Evolutionary conservation across 2,113 vertebrate species (phyloP), one percentile per base, ranked within the genome.

Genomic region (Theropithecus gelada): DNA sequence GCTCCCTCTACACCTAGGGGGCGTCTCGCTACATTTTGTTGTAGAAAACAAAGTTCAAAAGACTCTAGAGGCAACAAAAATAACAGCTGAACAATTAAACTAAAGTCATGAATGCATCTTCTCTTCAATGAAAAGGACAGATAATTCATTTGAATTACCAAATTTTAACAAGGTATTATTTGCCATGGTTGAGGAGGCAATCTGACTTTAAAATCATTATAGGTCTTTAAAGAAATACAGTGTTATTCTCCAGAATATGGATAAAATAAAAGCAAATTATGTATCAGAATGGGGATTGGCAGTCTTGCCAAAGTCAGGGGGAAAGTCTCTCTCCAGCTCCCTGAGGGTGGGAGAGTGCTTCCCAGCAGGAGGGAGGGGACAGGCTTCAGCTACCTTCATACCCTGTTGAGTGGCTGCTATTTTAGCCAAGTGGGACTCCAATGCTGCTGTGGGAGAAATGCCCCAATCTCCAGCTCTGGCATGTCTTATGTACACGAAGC

Each of bases 191-290:
- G 45, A 14, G 43, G 16, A 88, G 22, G 25, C 83, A 81, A 35
- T 18, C 75, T 84, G 55, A 90, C 61, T 85, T 94, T 93, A 93
- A 93, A 97, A 79, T 92, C 85, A 80, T 25, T 38, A 52, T 30
- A 90, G 35, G 11, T 18, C 22, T 95, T 91, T 55, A 80, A 88
- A 97, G 45, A 97, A 90, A 75, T 72, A 45, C 70, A 92, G 32
- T 85, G 22, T 38, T 90, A 79, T 78, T 78, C 43, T 23, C 90
- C 3, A 80, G 52, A 93, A 79, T 20, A 59, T 48, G 48, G 25
- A 72, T 59, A 13, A 94, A 85, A 70, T 6, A 22, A 40, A 84
- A 97, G 55, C 6, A 68, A 90, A 79, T 73, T 94, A n/a, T 79
- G 11, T 88, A 30, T 45, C 38, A 83, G 45, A 76, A 1, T 20